These are phyloP conservation scores for Labeo calbasu DNA, from an alignment of 2,797 vertebrate species.

Conservation along the genomic window DNA sequence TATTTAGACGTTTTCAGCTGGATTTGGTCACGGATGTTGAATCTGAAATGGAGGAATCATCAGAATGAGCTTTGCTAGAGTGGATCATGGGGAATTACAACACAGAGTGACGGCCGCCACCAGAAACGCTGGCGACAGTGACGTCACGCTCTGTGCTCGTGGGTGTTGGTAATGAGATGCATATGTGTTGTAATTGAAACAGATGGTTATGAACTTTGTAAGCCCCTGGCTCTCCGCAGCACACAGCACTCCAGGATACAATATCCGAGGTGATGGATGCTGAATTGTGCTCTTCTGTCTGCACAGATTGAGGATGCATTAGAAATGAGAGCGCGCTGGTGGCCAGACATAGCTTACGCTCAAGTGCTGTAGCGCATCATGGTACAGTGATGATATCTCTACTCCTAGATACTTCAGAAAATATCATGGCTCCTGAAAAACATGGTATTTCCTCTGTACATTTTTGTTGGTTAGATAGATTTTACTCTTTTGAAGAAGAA, in stretches of 20 bases:
- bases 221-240: conserved; percentile 36
- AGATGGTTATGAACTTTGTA: conserved; percentile 63
- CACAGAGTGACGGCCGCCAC: neutral
- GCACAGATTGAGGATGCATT: conserved; percentile 13
- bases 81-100: conserved; percentile 25
- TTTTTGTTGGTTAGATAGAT: neutral
- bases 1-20: conserved; percentile 13
- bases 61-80: conserved; percentile 20
- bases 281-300: conserved; percentile 1
- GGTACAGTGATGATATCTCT: neutral
- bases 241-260: neutral
- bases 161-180: conserved; percentile 55
- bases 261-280: conserved; percentile 35
- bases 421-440: neutral
- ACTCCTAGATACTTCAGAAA: neutral
- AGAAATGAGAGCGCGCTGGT: neutral
- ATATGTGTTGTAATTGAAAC: conserved; percentile 60
- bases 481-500: neutral
- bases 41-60: conserved; percentile 39
- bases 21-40: conserved; percentile 12
- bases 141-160: neutral
- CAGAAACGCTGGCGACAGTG: neutral
- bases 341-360: neutral
- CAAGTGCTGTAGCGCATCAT: neutral
- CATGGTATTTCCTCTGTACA: neutral